phyloP scores from a whole-genome alignment of 2,797 vertebrate species.

The Danio albolineatus region DNA sequence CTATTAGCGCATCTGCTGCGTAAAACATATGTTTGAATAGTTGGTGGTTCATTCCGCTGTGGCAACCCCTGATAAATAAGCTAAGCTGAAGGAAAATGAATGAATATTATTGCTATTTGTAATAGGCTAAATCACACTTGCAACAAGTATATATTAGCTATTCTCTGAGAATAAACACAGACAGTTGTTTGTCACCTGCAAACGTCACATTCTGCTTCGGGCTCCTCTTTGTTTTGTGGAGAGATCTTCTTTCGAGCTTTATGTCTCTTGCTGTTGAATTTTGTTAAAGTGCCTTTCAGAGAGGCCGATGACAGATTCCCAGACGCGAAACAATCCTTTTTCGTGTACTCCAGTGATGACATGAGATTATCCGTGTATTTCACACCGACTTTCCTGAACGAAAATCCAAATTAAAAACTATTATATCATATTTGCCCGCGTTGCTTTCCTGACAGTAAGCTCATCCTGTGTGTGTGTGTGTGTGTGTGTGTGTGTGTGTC shows the following conservation, averaged over 20 bases:
- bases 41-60: too few relatives aligned
- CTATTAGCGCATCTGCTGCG: too few relatives aligned
- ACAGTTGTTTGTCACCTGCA: constrained; percentile 69
- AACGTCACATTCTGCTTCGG: constrained; percentile 66
- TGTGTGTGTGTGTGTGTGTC: background rate
- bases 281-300: constrained; percentile 69
- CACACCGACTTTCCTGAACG: background rate
- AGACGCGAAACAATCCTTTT: constrained; percentile 70
- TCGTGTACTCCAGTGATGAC: constrained; percentile 75
- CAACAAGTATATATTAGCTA: background rate
- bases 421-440: background rate
- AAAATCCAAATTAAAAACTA: background rate
- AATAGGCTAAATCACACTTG: background rate
- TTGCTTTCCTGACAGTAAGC: background rate
- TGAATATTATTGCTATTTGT: too few relatives aligned
- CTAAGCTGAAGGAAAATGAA: too few relatives aligned
- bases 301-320: constrained; percentile 74
- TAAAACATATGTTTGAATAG: too few relatives aligned
- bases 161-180: background rate
- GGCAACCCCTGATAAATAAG: too few relatives aligned
- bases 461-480: background rate
- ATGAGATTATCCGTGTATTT: constrained; percentile 57
- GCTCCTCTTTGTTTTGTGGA: constrained; percentile 60
- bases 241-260: constrained; percentile 68
- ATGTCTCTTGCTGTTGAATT: constrained; percentile 62